These are phyloP conservation scores for Acipenser transmontanus DNA, from an alignment of 2,797 vertebrate genomes.

Conservation along the genomic window DNA sequence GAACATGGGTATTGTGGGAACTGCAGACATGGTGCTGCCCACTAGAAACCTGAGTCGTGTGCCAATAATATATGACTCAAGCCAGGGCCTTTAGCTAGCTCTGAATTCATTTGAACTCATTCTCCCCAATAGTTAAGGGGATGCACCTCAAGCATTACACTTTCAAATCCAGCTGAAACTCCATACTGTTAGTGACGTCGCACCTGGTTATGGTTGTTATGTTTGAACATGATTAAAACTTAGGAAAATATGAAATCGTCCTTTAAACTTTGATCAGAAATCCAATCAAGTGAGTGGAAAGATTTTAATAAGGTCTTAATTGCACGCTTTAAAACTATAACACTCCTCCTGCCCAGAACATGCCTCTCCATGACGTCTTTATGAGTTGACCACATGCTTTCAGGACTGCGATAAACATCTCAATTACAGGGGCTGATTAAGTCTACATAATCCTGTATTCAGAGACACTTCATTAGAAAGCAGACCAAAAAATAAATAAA, in stretches of 20 bases:
- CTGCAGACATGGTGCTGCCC: slow-evolving; percentile 6
- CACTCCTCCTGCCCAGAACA: background rate
- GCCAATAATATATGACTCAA: slow-evolving; percentile 46
- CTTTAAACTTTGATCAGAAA: slow-evolving; percentile 17
- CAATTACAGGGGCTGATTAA: slow-evolving; percentile 12
- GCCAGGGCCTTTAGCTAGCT: slow-evolving; percentile 34
- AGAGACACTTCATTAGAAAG: slow-evolving; percentile 18
- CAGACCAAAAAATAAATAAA: background rate
- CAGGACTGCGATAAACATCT: slow-evolving; percentile 16
- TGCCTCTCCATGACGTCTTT: slow-evolving; percentile 17
- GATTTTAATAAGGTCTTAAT: slow-evolving; percentile 26
- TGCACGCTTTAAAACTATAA: background rate
- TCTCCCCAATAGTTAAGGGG: slow-evolving; percentile 39
- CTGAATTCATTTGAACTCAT: slow-evolving; percentile 35
- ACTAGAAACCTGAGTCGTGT: slow-evolving; percentile 27
- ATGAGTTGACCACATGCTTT: slow-evolving; percentile 19
- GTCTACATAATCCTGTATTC: slow-evolving; percentile 9
- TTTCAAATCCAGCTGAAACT: slow-evolving; percentile 35
- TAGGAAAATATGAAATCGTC: slow-evolving; percentile 16
- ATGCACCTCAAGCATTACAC: slow-evolving; percentile 46
- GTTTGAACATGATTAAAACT: slow-evolving; percentile 38
- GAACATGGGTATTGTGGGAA: background rate
- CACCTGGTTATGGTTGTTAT: slow-evolving; percentile 24
- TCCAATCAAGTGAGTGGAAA: slow-evolving; percentile 18
- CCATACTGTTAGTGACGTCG: slow-evolving; percentile 27